These are phyloP conservation scores for Dipodomys ordii DNA, from an alignment of 2,113 vertebrate genomes.

Conservation along the genomic window DNA sequence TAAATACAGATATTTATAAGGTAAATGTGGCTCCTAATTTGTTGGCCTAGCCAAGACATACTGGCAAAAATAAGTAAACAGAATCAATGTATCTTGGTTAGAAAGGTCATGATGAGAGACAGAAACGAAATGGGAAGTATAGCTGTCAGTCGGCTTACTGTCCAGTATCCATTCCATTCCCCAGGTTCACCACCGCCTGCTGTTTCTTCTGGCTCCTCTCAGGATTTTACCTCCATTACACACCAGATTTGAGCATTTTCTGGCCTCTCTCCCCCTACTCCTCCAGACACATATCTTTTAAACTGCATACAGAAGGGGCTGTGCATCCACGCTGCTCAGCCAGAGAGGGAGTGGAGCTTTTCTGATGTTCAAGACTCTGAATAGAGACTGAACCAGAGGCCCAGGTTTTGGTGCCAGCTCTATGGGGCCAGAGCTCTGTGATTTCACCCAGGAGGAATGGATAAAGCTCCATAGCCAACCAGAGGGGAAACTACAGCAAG, in stretches of 20 bases:
- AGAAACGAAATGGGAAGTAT: background rate
- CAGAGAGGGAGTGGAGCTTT: background rate
- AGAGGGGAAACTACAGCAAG: constrained; percentile 44
- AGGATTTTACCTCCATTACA: background rate
- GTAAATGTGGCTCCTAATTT: constrained; percentile 12
- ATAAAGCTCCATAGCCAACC: constrained; percentile 34
- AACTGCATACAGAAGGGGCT: background rate
- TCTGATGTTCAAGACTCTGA: background rate
- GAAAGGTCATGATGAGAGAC: constrained; percentile 19
- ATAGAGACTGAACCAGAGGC: background rate
- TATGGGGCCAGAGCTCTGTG: constrained; percentile 48
- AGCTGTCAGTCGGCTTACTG: background rate
- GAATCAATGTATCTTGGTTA: background rate
- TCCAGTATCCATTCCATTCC: background rate
- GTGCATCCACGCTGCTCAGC: rapidly evolving
- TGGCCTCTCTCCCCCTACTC: background rate
- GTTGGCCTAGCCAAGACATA: background rate
- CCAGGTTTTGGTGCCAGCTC: background rate
- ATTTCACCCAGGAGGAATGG: constrained; percentile 73
- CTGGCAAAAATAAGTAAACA: constrained; percentile 1
- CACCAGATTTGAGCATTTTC: background rate
- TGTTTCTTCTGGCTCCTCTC: background rate
- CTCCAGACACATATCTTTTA: background rate
- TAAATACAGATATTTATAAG: background rate
- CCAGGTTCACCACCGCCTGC: background rate